Conservation (phyloP, 2,888 invertebrate species). For the Noctua janthe region DNA sequence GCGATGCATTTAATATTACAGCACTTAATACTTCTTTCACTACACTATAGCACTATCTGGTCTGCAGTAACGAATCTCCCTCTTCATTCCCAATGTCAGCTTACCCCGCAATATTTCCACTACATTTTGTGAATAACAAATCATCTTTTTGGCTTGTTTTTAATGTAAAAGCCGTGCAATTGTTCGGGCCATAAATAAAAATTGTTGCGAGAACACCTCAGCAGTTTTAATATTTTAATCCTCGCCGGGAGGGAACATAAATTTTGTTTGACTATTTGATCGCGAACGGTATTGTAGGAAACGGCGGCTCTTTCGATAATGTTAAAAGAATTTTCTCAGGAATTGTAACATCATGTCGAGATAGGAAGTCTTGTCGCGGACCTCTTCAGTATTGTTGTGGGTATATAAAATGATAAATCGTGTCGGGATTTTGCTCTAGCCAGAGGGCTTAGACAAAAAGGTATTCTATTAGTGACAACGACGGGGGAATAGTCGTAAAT, state of each 20-base stretch:
- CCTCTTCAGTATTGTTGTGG: neutral
- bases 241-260: slow-evolving; percentile 78
- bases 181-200: slow-evolving; percentile 84
- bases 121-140: slow-evolving; percentile 79
- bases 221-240: slow-evolving; percentile 88
- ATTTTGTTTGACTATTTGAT: slow-evolving; percentile 83
- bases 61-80: slow-evolving; percentile 25
- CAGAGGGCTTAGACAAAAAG: too few relatives aligned
- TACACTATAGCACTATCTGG: slow-evolving; percentile 8
- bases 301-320: slow-evolving; percentile 64
- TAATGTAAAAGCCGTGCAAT: slow-evolving; percentile 79
- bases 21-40: neutral
- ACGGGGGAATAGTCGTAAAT: neutral
- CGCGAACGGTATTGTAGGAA: slow-evolving; percentile 60
- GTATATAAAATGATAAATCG: neutral
- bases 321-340: slow-evolving; percentile 52
- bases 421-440: neutral
- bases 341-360: slow-evolving; percentile 1
- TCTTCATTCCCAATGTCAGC: slow-evolving; percentile 48
- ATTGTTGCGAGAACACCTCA: slow-evolving; percentile 84
- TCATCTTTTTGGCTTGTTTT: slow-evolving; percentile 75
- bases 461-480: neutral
- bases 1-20: neutral
- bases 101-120: slow-evolving; percentile 68
- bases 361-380: slow-evolving; percentile 3